Evolutionary conservation across 92 coral and sea anemone species (phyloP).

Genomic region (Phenganax marumi): DNA sequence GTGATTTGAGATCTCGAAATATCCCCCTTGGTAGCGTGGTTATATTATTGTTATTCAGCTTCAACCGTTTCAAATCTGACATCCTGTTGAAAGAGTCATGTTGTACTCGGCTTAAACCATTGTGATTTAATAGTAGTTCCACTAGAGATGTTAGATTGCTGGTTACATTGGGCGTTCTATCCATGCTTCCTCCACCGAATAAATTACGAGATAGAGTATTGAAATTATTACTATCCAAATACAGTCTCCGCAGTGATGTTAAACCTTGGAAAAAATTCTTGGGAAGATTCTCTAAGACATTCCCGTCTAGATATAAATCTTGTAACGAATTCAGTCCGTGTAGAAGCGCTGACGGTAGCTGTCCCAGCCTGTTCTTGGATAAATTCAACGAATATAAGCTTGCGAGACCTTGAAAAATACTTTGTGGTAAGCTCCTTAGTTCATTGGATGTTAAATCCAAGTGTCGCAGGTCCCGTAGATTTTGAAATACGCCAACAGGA

Average conservation of each 20-base stretch:
- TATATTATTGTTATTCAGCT: slow-evolving; percentile 62
- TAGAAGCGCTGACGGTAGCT: slow-evolving; percentile 71
- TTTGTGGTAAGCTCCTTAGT: slow-evolving; percentile 68
- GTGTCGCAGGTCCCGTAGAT: slow-evolving; percentile 65
- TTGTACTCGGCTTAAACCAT: slow-evolving; percentile 60
- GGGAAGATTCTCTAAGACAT: slow-evolving; percentile 68
- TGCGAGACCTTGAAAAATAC: slow-evolving; percentile 77
- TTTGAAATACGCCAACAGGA: slow-evolving; percentile 62
- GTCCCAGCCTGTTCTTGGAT: slow-evolving; percentile 68
- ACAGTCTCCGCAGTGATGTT: slow-evolving; percentile 66
- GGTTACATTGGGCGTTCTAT: slow-evolving; percentile 62
- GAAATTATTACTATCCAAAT: slow-evolving; percentile 72
- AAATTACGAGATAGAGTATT: slow-evolving; percentile 60
- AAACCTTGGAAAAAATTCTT: slow-evolving; percentile 69
- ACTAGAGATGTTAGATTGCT: slow-evolving; percentile 55
- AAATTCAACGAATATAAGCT: slow-evolving; percentile 70
- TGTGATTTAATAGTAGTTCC: slow-evolving; percentile 67
- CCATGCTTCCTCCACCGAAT: slow-evolving; percentile 61
- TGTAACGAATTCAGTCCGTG: slow-evolving; percentile 64
- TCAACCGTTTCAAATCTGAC: slow-evolving; percentile 46
- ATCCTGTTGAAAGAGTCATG: slow-evolving; percentile 40
- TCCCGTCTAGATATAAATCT: slow-evolving; percentile 76
- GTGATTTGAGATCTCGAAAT: slow-evolving; percentile 61
- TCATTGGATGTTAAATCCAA: slow-evolving; percentile 70
- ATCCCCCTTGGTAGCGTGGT: slow-evolving; percentile 62